phyloP scores from a whole-genome alignment of 2,797 vertebrate genomes.

The Hydrocynus forskahlii region DNA sequence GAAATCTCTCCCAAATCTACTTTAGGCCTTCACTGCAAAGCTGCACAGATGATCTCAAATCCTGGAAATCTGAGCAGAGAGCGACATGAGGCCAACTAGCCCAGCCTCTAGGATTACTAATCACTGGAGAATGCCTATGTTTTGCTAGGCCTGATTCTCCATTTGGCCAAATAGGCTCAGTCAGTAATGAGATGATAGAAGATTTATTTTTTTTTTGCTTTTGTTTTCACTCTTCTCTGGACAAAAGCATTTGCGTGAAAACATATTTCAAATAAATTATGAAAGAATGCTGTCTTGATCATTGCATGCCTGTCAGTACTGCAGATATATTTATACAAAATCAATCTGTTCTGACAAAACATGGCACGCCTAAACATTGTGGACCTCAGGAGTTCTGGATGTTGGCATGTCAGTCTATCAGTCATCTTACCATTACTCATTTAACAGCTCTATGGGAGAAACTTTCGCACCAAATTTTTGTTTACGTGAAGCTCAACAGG shows the following conservation, averaged over 20 bases:
- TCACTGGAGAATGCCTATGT: constrained; percentile 70
- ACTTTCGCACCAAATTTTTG: not conserved
- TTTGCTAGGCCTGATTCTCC: constrained; percentile 54
- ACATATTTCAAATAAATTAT: constrained; percentile 28
- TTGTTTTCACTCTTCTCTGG: constrained; percentile 4
- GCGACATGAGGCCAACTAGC: constrained; percentile 59
- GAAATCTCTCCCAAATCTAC: constrained; percentile 52
- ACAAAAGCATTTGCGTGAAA: constrained; percentile 23
- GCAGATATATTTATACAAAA: constrained; percentile 8
- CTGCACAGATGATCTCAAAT: constrained; percentile 76
- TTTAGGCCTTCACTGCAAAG: constrained; percentile 53
- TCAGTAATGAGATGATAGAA: constrained; percentile 34
- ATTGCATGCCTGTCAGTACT: not conserved
- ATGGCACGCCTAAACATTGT: not conserved
- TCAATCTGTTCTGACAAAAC: not conserved
- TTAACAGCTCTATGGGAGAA: not conserved
- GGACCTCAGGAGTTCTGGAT: not conserved
- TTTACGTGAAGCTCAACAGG: not conserved
- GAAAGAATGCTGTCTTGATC: constrained; percentile 18
- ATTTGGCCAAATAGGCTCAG: constrained; percentile 46
- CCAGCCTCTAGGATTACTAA: constrained; percentile 73
- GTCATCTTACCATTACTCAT: not conserved
- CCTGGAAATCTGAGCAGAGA: constrained; percentile 65
- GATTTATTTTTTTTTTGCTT: constrained; percentile 1
- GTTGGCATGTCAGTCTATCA: not conserved